These are phyloP conservation scores for Agelas oroides DNA, from an alignment of 37 sponge, comb jelly and placozoan genomes.

Conservation along the genomic window DNA sequence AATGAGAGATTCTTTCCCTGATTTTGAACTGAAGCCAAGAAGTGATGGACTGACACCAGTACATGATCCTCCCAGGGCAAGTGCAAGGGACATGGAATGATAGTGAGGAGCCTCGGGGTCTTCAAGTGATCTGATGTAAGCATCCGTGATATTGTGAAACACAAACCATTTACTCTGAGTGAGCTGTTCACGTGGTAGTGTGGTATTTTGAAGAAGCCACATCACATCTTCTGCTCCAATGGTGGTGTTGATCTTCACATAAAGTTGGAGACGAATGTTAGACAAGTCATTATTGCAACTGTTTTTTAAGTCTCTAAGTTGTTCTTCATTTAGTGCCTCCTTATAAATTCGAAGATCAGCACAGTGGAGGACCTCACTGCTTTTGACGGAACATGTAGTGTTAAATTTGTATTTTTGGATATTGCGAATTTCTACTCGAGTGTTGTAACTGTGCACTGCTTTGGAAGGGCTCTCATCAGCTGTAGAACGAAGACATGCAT, in stretches of 20 bases:
- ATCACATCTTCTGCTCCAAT: not conserved
- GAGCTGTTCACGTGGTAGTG: not conserved
- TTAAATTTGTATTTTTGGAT: constrained; percentile 16
- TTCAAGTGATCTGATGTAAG: not conserved
- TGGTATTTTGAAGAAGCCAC: not conserved
- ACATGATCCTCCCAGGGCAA: constrained; percentile 16
- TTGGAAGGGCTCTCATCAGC: constrained; percentile 1
- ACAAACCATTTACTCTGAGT: not conserved
- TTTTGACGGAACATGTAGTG: not conserved
- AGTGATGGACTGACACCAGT: constrained; percentile 3
- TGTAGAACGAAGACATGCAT: too few relatives aligned
- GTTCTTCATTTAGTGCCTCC: constrained; percentile 3
- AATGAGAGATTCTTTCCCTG: constrained; percentile 5
- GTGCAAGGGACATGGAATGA: not conserved
- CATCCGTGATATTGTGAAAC: constrained; percentile 20
- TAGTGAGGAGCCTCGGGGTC: not conserved
- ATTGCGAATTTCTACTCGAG: not conserved
- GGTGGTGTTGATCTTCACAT: not conserved
- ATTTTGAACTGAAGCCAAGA: constrained; percentile 12
- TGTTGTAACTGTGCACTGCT: constrained; percentile 20
- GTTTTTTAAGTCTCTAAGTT: not conserved
- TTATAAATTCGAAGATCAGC: constrained; percentile 36
- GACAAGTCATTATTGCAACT: constrained; percentile 8
- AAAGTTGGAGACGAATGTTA: constrained; percentile 16
- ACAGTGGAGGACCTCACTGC: not conserved